phyloP scores from a whole-genome alignment of 2,888 invertebrate species.

The Tromatobia lineatoria region DNA sequence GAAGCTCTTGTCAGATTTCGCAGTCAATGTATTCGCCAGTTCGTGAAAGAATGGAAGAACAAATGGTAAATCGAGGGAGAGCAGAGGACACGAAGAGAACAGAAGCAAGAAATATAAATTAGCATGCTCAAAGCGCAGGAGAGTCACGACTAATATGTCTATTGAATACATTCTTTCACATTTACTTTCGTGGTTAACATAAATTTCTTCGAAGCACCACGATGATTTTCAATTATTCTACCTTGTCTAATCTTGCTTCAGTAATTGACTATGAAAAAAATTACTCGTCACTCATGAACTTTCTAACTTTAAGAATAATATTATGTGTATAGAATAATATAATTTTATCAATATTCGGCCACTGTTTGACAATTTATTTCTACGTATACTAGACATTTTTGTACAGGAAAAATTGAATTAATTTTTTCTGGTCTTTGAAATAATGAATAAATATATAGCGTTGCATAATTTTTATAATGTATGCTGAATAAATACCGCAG shows the following conservation, averaged over 20 bases:
- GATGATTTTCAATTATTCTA: conserved; percentile 59
- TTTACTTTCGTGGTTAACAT: conserved; percentile 48
- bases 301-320: background rate
- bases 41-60: conserved; percentile 28
- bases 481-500: too few relatives aligned
- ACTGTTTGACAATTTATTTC: too few relatives aligned
- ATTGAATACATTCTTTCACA: conserved; percentile 56
- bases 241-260: background rate
- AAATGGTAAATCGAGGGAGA: conserved; percentile 14
- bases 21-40: conserved; percentile 22
- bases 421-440: too few relatives aligned
- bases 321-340: background rate
- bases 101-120: conserved; percentile 48
- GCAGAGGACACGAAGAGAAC: background rate
- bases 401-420: background rate
- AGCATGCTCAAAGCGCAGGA: conserved; percentile 51
- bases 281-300: background rate
- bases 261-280: background rate
- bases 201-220: conserved; percentile 59
- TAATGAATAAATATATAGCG: too few relatives aligned
- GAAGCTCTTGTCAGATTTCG: conserved; percentile 34
- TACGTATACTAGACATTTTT: too few relatives aligned
- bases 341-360: background rate
- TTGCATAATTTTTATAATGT: too few relatives aligned
- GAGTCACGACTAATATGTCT: conserved; percentile 60